phyloP scores from a whole-genome alignment of 2,888 invertebrate species.

The Hecatera dysodea region DNA sequence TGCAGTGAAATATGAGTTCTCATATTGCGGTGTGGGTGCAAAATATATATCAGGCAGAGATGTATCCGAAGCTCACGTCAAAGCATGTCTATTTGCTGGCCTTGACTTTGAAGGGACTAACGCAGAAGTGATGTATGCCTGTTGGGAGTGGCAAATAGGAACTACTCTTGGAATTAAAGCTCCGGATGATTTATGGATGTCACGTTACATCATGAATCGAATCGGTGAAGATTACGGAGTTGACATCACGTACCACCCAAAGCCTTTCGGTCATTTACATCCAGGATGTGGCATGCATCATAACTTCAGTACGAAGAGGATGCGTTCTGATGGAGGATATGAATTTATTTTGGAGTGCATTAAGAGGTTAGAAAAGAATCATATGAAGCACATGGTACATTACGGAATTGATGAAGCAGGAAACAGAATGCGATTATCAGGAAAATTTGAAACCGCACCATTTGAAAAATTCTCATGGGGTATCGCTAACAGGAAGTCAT shows the following conservation, averaged over 20 bases:
- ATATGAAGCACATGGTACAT: slow-evolving; percentile 96
- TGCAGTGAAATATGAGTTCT: slow-evolving; percentile 95
- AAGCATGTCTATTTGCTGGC: slow-evolving; percentile 97
- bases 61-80: slow-evolving; percentile 96
- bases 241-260: slow-evolving; percentile 93
- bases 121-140: slow-evolving; percentile 99
- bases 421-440: slow-evolving; percentile 98
- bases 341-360: slow-evolving; percentile 96
- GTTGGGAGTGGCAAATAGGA: slow-evolving; percentile 98
- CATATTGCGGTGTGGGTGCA: slow-evolving; percentile 98
- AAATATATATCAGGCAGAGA: slow-evolving; percentile 98
- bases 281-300: slow-evolving; percentile 96
- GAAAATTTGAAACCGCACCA: slow-evolving; percentile 98
- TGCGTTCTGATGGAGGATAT: slow-evolving; percentile 95
- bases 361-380: slow-evolving; percentile 96
- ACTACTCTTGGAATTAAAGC: slow-evolving; percentile 96
- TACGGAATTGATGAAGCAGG: slow-evolving; percentile 98
- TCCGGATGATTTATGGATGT: slow-evolving; percentile 96
- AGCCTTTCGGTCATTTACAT: slow-evolving; percentile 96
- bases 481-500: slow-evolving; percentile 97
- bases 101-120: slow-evolving; percentile 98
- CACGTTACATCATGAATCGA: slow-evolving; percentile 95
- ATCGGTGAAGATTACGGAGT: slow-evolving; percentile 97
- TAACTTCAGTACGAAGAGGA: slow-evolving; percentile 96
- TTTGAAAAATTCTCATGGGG: slow-evolving; percentile 98